Conservation (phyloP, 2,113 vertebrate genomes). For the Zonotrichia leucophrys region DNA sequence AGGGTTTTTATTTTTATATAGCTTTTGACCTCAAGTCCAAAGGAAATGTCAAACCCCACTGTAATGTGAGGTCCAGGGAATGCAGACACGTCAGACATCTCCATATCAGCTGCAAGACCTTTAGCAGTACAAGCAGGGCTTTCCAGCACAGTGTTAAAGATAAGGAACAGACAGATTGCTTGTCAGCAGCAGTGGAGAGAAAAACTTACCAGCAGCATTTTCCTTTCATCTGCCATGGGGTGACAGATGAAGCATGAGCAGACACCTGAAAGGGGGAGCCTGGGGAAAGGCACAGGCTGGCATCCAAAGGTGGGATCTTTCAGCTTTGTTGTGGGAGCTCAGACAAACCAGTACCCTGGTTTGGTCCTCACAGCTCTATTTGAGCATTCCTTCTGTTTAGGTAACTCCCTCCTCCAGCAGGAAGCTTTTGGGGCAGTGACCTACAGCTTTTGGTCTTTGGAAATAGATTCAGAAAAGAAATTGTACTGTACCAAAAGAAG, state of each 20-base stretch:
- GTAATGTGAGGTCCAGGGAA: background rate
- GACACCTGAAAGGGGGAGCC: background rate
- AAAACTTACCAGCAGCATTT: background rate
- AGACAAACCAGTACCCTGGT: background rate
- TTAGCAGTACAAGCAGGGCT: background rate
- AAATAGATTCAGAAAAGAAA: background rate
- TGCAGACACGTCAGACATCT: background rate
- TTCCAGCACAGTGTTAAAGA: background rate
- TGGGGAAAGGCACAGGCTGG: background rate
- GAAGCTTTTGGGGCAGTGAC: background rate
- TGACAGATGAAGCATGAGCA: background rate
- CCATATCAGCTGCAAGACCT: background rate
- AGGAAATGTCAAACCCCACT: background rate
- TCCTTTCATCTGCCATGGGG: background rate
- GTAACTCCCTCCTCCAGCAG: background rate
- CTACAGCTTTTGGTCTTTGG: background rate
- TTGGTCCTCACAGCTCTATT: background rate
- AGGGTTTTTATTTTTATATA: background rate
- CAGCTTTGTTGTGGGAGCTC: background rate
- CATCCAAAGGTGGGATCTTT: background rate
- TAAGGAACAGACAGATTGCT: background rate
- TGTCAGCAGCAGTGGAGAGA: background rate
- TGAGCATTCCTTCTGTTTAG: background rate
- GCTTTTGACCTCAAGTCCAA: constrained; percentile 6
- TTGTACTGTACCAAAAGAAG: background rate